Percentiles rank a stretch among this genome's conserved stretches.
Evolutionary conservation across 2,113 vertebrate species (phyloP).

Genomic region (Gorilla gorilla): DNA sequence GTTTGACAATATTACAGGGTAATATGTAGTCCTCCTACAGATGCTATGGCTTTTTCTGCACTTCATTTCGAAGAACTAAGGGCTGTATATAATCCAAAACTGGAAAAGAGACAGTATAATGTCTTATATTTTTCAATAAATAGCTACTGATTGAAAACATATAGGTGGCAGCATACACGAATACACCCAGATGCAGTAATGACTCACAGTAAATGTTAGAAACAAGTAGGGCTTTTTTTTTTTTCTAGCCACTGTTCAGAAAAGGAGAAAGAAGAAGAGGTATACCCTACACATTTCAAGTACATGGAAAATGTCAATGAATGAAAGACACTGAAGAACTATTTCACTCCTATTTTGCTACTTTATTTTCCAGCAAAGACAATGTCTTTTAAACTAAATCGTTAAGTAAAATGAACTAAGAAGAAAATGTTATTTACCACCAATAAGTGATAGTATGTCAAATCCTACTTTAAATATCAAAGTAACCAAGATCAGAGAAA

Average conservation of each 20-base stretch:
- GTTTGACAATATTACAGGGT: neutral
- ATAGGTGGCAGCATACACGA: neutral
- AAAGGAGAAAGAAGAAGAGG: neutral
- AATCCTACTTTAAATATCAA: neutral
- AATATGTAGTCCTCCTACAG: neutral
- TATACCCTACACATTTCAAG: neutral
- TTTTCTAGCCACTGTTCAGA: slow-evolving; percentile 4
- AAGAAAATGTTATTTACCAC: slow-evolving; percentile 12
- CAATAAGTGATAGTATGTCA: neutral
- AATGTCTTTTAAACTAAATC: slow-evolving; percentile 14
- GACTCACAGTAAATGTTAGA: neutral
- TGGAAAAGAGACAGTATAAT: neutral
- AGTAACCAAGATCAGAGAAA: neutral
- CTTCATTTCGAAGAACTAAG: slow-evolving; percentile 49
- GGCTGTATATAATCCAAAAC: neutral
- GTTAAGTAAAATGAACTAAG: slow-evolving; percentile 19
- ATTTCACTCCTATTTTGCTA: neutral
- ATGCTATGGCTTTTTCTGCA: neutral
- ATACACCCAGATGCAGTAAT: neutral
- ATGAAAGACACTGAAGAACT: neutral
- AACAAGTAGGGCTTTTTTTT: slow-evolving; percentile 11
- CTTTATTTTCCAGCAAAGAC: neutral
- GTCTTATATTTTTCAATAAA: neutral
- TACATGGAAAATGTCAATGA: slow-evolving; percentile 32
- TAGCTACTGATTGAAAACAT: neutral